Conservation (phyloP, 2,797 vertebrate species). For the Botia almorhae region DNA sequence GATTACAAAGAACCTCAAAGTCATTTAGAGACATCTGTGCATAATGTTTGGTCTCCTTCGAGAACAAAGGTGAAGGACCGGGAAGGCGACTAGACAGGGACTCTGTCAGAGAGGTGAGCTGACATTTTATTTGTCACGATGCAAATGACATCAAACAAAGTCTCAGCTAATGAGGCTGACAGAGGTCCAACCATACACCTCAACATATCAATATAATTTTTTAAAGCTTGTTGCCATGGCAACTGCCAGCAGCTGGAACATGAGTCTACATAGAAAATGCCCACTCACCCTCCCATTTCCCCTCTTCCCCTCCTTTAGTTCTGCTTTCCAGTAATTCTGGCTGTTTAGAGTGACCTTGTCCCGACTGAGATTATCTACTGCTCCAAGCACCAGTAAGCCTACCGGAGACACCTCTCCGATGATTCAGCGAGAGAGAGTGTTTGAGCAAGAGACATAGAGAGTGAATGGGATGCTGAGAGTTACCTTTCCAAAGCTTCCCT, state of each 20-base stretch:
- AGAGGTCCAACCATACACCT: constrained; percentile 57
- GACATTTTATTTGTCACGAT: constrained; percentile 25
- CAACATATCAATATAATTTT: constrained; percentile 73
- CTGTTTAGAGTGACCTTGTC: constrained; percentile 23
- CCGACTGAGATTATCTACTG: constrained; percentile 20
- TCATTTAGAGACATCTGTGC: neutral
- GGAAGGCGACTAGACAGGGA: constrained; percentile 6
- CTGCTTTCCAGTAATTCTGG: constrained; percentile 54
- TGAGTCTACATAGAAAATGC: constrained; percentile 73
- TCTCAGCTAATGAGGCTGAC: constrained; percentile 52
- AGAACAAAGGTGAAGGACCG: neutral
- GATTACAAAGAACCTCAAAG: neutral
- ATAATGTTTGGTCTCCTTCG: neutral
- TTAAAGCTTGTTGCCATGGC: constrained; percentile 81
- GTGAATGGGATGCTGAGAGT: neutral
- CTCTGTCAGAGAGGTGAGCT: neutral
- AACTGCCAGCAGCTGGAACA: constrained; percentile 74
- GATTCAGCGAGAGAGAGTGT: neutral
- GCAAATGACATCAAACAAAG: constrained; percentile 34
- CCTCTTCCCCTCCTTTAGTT: constrained; percentile 46
- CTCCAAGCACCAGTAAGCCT: constrained; percentile 57
- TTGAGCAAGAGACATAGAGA: constrained; percentile 9
- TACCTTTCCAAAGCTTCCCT: constrained; percentile 99
- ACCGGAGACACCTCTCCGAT: constrained; percentile 6
- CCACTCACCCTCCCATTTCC: constrained; percentile 52